Evolutionary conservation across 2,113 vertebrate species (phyloP).

Genomic region (Microcebus murinus): DNA sequence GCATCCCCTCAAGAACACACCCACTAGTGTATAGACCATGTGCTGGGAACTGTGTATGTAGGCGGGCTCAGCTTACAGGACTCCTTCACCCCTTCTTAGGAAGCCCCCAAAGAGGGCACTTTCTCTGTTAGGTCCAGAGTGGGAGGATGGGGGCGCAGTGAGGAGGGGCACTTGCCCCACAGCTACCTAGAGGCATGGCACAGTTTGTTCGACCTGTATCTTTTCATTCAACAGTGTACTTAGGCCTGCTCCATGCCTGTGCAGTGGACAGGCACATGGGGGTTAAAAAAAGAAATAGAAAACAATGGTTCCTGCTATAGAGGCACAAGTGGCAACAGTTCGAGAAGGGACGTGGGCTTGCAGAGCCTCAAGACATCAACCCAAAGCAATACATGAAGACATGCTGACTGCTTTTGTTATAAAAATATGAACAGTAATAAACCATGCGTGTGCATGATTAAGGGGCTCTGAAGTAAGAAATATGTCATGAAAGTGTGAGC

Average conservation of each 20-base stretch:
- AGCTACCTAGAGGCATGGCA: not conserved
- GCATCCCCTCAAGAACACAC: not conserved
- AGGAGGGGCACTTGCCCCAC: not conserved
- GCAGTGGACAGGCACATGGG: rapidly evolving
- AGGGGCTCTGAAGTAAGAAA: not conserved
- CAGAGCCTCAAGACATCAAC: not conserved
- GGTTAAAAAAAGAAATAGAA: not conserved
- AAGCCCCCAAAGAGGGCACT: not conserved
- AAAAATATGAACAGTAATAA: not conserved
- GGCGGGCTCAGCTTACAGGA: not conserved
- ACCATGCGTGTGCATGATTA: not conserved
- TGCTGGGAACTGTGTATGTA: not conserved
- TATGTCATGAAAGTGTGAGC: not conserved
- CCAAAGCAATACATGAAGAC: not conserved
- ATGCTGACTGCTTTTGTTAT: not conserved
- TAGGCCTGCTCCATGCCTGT: not conserved
- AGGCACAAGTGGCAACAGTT: rapidly evolving
- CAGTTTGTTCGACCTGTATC: not conserved
- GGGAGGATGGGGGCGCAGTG: not conserved
- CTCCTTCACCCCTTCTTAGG: not conserved
- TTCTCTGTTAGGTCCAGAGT: not conserved
- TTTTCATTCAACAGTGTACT: not conserved
- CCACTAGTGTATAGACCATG: not conserved
- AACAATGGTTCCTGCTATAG: not conserved
- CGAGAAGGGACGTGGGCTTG: not conserved